These are phyloP conservation scores for Xenotilapia leptura DNA, from an alignment of 2,113 vertebrate species.

Conservation along the genomic window DNA sequence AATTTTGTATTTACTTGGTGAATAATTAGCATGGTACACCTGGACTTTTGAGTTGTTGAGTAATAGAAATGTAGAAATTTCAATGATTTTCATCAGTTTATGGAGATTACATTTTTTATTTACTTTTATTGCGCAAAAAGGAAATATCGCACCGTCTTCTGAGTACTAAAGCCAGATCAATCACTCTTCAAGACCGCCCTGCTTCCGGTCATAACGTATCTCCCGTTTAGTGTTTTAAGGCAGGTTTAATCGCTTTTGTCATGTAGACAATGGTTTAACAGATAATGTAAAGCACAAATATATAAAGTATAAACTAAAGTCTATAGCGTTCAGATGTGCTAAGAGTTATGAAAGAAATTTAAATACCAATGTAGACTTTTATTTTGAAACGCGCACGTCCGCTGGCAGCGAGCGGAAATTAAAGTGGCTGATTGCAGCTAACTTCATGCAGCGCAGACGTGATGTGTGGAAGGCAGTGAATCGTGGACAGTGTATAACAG, in stretches of 20 bases:
- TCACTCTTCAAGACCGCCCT: background rate
- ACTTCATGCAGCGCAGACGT: background rate
- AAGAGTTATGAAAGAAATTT: background rate
- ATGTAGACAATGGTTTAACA: background rate
- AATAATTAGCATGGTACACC: background rate
- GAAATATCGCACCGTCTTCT: background rate
- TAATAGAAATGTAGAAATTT: background rate
- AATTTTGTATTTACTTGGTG: background rate
- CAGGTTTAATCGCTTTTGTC: background rate
- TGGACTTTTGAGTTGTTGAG: background rate
- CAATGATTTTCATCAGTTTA: background rate
- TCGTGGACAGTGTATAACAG: background rate
- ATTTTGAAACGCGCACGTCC: constrained; percentile 6
- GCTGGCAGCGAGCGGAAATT: background rate
- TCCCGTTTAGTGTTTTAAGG: background rate
- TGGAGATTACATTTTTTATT: background rate
- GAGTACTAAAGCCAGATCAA: background rate
- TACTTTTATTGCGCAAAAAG: background rate
- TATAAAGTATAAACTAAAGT: background rate
- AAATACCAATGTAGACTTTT: background rate
- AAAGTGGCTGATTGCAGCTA: background rate
- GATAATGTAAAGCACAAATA: background rate
- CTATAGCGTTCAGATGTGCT: background rate
- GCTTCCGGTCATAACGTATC: background rate
- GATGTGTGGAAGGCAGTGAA: background rate